Evolutionary conservation across 1,140 invertebrate species (phyloP), one percentile per base, ranked within the genome.

Genomic region (Brachionus paranguensis): DNA sequence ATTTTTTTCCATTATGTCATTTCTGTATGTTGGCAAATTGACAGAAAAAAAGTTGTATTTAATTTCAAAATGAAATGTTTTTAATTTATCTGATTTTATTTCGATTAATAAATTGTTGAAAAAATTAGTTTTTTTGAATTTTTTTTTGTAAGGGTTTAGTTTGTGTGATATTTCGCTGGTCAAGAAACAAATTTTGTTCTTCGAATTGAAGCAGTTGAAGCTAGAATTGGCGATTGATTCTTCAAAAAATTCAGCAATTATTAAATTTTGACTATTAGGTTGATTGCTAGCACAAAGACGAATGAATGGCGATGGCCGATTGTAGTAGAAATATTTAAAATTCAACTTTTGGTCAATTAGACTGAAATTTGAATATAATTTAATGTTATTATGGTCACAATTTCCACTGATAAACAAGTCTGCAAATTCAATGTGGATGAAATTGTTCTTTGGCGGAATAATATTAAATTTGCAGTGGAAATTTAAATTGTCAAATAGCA

Each of bases 241-340:
- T 20, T 81, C 78, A 12, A 64, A 68, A 68, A 81, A 81, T 68
- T 81, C 78, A 14, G 78, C 78, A 14, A 81, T 41, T 64, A 81
- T 81, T 81, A 81, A 68, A 81, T 68, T 81, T 27, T 81, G n/a
- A n/a, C 37, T 60, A 41, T 81, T 60, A 6, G 12, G 17, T 12
- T 43, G 41, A 64, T 64, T 20, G 20, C 37, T 68, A 6, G 53
- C 11, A 37, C 78, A 81, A 45, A 81, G 43, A 4, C 78, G 20
- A 10, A 81, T 81, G 17, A 81, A 68, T 11, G 78, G 78, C 11
- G 37, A 20, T 45, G 72, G 72, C 12, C 45, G 41, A 50, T 37
- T 76, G 43, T 27, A 12, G 20, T 50, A 76, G 7, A 76, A 37
- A 5, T 76, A 3, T 37, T 37, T 47, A 24, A 76, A 3, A 53